Percentiles rank a stretch among this genome's conserved stretches.
Evolutionary conservation across 2,888 invertebrate genomes (phyloP).

Genomic region (Spilarctia lutea): DNA sequence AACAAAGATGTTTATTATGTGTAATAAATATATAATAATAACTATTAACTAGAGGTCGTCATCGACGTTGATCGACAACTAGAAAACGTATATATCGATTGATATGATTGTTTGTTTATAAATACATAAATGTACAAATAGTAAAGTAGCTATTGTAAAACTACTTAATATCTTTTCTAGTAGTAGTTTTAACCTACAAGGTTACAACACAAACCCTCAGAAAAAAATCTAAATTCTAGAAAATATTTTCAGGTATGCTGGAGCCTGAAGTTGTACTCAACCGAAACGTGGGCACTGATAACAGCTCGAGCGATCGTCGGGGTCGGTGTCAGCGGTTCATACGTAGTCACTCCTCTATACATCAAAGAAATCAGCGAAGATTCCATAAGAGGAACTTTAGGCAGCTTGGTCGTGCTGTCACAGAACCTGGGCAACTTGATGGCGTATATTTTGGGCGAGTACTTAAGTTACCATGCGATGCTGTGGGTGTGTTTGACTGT

Average conservation of each 20-base stretch:
- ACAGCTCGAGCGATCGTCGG: constrained; percentile 77
- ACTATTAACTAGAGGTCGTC: too few species aligned
- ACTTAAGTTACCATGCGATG: constrained; percentile 73
- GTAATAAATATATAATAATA: too few species aligned
- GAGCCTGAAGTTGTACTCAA: constrained; percentile 77
- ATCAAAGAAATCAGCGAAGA: constrained; percentile 83
- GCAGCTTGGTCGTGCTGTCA: constrained; percentile 76
- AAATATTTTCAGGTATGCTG: constrained; percentile 70
- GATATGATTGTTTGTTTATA: too few species aligned
- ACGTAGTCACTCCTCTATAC: constrained; percentile 80
- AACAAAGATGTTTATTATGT: too few species aligned
- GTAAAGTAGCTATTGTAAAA: too few species aligned
- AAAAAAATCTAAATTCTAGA: background rate
- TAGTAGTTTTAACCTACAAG: too few species aligned
- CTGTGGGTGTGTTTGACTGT: constrained; percentile 78
- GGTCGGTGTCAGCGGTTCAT: constrained; percentile 76
- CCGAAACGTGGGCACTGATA: constrained; percentile 79
- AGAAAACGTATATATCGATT: too few species aligned
- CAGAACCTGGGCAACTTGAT: constrained; percentile 78
- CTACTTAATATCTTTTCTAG: too few species aligned
- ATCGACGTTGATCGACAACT: too few species aligned
- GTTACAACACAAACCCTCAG: too few species aligned
- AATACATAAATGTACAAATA: too few species aligned
- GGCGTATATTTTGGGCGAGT: constrained; percentile 77
- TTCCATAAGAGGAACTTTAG: constrained; percentile 75